Percentiles rank a stretch among this genome's conserved stretches.
phyloP scores from a whole-genome alignment of 2,888 invertebrate genomes.

The Acanthosepion lycidas region DNA sequence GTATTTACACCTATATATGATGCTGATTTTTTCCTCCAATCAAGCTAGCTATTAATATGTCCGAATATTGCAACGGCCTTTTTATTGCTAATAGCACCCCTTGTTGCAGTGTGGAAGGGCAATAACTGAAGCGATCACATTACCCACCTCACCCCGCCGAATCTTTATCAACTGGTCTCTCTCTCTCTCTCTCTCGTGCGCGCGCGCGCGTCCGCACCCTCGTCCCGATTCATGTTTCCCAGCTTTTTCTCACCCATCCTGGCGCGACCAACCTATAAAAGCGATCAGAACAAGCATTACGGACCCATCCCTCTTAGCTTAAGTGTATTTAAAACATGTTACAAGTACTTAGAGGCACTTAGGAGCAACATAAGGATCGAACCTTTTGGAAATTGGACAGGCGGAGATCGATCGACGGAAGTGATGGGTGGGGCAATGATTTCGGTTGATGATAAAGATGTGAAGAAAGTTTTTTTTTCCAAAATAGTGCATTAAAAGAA shows the following conservation, averaged over 20 bases:
- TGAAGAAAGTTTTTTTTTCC: not conserved
- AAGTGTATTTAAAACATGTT: conserved; percentile 33
- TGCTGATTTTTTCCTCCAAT: not conserved
- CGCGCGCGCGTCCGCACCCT: not conserved
- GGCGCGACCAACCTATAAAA: not conserved
- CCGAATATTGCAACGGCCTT: not conserved
- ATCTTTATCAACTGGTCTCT: not conserved
- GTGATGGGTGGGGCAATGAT: not conserved
- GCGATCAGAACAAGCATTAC: not conserved
- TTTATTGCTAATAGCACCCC: not conserved
- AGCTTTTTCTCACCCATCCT: not conserved
- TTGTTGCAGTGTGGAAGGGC: not conserved
- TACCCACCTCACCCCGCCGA: not conserved
- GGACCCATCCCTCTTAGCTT: not conserved
- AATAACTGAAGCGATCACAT: not conserved
- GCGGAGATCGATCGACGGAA: not conserved
- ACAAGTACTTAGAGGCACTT: conserved; percentile 8
- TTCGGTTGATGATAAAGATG: not conserved
- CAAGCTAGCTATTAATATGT: not conserved
- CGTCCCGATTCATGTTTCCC: not conserved
- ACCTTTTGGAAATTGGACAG: not conserved
- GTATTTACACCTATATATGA: not conserved
- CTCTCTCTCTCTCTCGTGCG: not conserved
- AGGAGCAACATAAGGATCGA: not conserved
- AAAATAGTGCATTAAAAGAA: not conserved